Base-by-base conservation (phyloP, 1,140 invertebrate species). In the Diabrotica virgifera region DNA sequence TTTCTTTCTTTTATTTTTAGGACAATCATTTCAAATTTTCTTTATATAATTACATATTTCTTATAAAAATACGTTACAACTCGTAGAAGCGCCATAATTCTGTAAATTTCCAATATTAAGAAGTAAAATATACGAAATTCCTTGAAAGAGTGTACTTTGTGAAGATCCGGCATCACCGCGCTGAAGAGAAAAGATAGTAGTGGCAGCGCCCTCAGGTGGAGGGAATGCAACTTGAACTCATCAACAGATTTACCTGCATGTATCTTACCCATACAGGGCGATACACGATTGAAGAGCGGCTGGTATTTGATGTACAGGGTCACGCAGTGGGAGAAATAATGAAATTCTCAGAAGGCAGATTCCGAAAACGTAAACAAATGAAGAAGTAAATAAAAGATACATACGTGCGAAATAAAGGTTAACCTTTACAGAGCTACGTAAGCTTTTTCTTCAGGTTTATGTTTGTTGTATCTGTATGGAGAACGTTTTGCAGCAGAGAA, bases 291-390 rank as follows among this genome's bases (percentile, higher is more conserved):
- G n/a, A 46, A n/a, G n/a, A 46, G 8, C 8, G 40, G n/a, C 40
- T 5, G 40, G 40, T 46, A 46, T 46, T n/a, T 8, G n/a, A 46
- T 8, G 40, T 46, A 46, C 40, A 46, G 40, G 8, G 40, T 46
- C 40, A 46, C 40, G 40, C 40, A 46, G 40, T 46, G 40, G 40
- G 40, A 46, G 40, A 46, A 46, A 46, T 46, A 46, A 46, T 46
- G 40, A 46, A 46, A 46, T 46, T 46, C 40, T 46, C 8, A 46
- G 40, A 46, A 46, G 8, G 40, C 40, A 46, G 40, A 46, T 46
- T 46, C 40, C 40, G n/a, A 46, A 24, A 24, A 24, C 24, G 24
- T 24, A 24, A 24, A 24, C 24, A 24, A 24, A 24, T 24, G 24
- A 24, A 24, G 24, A 24, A 46, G 40, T 46, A 46, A 46, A 46